Evolutionary conservation across 2,888 invertebrate species (phyloP).

Genomic region (Ametastegia equiseti): DNA sequence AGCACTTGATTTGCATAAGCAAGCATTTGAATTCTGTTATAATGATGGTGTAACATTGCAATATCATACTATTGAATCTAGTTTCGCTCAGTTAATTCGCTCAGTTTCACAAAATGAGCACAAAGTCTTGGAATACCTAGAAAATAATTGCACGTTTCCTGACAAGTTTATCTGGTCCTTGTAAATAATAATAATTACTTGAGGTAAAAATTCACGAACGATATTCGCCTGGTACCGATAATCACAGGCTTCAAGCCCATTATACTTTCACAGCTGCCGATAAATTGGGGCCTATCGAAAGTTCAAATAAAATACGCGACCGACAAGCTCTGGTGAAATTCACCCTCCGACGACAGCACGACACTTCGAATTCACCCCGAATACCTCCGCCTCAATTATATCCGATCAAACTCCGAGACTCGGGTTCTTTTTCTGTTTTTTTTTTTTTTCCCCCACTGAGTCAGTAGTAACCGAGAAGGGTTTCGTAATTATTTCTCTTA

Average conservation of each 20-base stretch:
- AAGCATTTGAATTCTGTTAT: too few relatives aligned
- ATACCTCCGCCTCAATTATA: constrained; percentile 41
- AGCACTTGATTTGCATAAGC: too few relatives aligned
- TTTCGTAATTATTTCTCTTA: constrained; percentile 15
- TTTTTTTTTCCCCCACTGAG: background rate
- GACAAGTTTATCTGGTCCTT: background rate
- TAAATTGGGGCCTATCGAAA: constrained; percentile 39
- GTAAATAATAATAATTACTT: background rate
- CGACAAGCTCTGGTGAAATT: constrained; percentile 16
- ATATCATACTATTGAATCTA: too few relatives aligned
- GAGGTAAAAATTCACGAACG: background rate
- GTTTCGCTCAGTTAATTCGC: too few relatives aligned
- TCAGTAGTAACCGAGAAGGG: background rate
- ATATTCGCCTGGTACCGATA: background rate
- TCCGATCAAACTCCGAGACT: constrained; percentile 11
- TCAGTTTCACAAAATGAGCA: background rate
- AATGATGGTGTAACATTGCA: too few relatives aligned
- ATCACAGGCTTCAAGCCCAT: constrained; percentile 14
- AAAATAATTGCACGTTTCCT: background rate
- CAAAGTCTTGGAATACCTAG: background rate
- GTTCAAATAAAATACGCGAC: constrained; percentile 37
- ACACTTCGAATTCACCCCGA: constrained; percentile 20
- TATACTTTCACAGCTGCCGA: constrained; percentile 28
- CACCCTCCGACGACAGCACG: constrained; percentile 25
- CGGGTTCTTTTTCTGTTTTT: background rate